phyloP scores from a whole-genome alignment of 2,797 vertebrate species.

The Acrossocheilus fasciatus region DNA sequence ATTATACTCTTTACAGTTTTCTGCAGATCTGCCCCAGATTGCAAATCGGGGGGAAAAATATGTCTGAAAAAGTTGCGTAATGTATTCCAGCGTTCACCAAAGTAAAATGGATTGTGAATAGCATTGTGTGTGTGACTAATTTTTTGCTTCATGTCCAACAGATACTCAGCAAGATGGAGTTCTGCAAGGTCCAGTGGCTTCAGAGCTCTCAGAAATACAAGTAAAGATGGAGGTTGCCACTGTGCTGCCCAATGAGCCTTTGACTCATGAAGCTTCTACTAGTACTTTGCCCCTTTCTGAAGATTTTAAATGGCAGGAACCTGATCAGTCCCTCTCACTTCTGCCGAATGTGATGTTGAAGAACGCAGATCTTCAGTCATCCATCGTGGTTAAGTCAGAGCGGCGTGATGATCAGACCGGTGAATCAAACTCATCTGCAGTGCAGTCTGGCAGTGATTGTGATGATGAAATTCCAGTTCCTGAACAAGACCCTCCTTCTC shows the following conservation, averaged over 20 bases:
- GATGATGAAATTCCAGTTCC: neutral
- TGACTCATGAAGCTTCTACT: conserved; percentile 2
- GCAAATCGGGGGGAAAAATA: neutral
- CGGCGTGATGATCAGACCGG: neutral
- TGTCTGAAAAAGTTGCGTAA: neutral
- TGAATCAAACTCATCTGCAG: neutral
- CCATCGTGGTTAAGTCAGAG: neutral
- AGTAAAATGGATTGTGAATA: neutral
- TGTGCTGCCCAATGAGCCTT: neutral
- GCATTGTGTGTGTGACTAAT: neutral
- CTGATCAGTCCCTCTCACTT: neutral
- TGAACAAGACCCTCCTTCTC: neutral
- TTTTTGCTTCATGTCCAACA: conserved; percentile 20
- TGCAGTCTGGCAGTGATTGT: neutral
- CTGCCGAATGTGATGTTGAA: conserved; percentile 2
- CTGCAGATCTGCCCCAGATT: neutral
- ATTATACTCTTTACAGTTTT: neutral
- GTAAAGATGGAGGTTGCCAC: conserved; percentile 30
- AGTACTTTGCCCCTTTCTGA: neutral
- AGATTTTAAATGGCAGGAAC: neutral
- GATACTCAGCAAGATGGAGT: neutral
- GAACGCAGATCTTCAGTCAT: neutral
- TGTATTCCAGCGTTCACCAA: neutral
- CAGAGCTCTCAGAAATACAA: conserved; percentile 28
- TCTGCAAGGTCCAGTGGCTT: neutral